Evolutionary conservation across 2,113 vertebrate species (phyloP), one percentile per base, ranked within the genome.

Genomic region (Podocnemis expansa): DNA sequence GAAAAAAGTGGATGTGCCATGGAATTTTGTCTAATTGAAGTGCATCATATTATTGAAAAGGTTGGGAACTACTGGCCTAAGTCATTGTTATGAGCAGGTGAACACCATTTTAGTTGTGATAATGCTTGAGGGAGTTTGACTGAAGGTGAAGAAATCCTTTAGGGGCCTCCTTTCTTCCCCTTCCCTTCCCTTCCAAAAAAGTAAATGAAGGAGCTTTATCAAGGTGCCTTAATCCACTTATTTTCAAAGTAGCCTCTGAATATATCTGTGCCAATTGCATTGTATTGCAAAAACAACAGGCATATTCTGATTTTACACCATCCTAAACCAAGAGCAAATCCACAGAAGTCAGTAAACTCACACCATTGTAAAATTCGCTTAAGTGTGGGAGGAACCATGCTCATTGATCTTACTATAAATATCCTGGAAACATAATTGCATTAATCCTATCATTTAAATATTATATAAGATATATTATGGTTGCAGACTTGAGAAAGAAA

Each of bases 401-500:
- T 41, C 19, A 67, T 4, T 29, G 27, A 51, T 1, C 4, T 34
- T 8, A 34, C 38, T 55, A 49, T 84, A 82, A 55, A 2, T 5
- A 6, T 45, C 67, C 31, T 49, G 10, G 63, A 70, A 41, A 16
- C 12, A 70, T 3, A 29, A 0, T 52, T 55, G 14, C 82, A 51
- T n/a, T 55, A 14, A 38, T 21, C 75, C 5, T 87, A 70, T 89
- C 80, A 27, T 25, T 70, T 88, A 80, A 84, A 81, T 52, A 43
- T 49, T 75, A 85, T 84, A 94, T 81, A 49, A 85, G 91, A 93
- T n/a, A 9, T 54, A 81, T 88, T 94, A 56, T 95, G 24, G 94
- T 91, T 94, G 52, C 97, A 99, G 99, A 92, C 98, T 99, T 84
- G 99, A 99, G 87, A 98, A 98, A 90, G 99, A 99, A 97, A 99